Conservation (phyloP, 2,113 vertebrate genomes). For the Origma solitaria region DNA sequence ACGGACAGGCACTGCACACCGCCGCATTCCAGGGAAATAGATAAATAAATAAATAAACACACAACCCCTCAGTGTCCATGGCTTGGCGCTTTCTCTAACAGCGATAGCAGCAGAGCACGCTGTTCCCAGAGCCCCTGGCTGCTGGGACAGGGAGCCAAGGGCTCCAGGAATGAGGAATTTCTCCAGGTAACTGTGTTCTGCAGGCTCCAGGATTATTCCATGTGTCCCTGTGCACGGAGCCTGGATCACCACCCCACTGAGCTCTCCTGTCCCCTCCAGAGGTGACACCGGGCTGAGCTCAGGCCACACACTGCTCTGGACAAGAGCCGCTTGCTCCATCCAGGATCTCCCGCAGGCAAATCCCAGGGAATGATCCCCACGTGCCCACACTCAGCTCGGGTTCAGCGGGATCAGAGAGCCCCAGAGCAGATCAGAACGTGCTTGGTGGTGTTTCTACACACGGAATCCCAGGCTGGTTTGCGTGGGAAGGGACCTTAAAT, state of each 20-base stretch:
- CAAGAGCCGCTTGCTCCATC: too few relatives aligned
- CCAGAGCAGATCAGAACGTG: not conserved
- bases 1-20: accelerated
- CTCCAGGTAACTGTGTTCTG: not conserved
- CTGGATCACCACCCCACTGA: not conserved
- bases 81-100: not conserved
- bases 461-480: too few relatives aligned
- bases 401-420: not conserved
- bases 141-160: slow-evolving; percentile 3
- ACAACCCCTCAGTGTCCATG: accelerated
- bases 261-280: too few relatives aligned
- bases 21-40: not conserved
- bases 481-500: not conserved
- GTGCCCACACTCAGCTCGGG: not conserved
- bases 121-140: not conserved
- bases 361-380: not conserved
- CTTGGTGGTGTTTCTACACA: not conserved
- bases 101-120: not conserved
- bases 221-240: accelerated
- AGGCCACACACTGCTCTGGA: too few relatives aligned
- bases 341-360: too few relatives aligned
- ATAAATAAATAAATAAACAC: too few relatives aligned
- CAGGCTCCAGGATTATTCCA: not conserved
- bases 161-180: not conserved
- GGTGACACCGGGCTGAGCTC: too few relatives aligned